Base-by-base conservation (phyloP, 2,113 vertebrate genomes). In the Urocitellus parryii region DNA sequence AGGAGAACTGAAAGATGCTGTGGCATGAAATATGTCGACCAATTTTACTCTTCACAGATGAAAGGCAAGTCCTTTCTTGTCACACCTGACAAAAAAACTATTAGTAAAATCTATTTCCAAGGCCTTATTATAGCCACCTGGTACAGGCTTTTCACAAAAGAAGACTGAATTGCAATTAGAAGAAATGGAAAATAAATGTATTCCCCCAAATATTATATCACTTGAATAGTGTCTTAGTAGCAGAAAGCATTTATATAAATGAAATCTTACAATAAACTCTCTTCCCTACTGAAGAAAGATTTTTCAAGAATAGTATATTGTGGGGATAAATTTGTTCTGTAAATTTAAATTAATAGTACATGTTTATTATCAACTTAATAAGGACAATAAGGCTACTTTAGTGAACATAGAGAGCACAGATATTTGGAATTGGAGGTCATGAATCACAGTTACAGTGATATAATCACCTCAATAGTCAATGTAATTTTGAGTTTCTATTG, bases 181-280 rank as follows among this genome's bases (percentile, higher is more conserved):
- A 95, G 24, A 90, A 67, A 12, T 37, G 42, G 65, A 74, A 73
- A 74, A 53, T n/a, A 32, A 65, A 84, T 22, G 7, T 37, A 22
- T 84, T 91, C 39, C n/a, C 48, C 16, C 48, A 61, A 63, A 68
- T 22, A 63, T 51, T n/a, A 16, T 20, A 34, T 90, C 42, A 51
- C 42, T 94, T 29, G 3, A 78, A 8, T 0, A 73, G 16, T 88
- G 2, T 25, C 58, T 84, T 84, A 58, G n/a, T 48, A 82, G 45
- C 7, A 92, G 14, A 70, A 97, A 93, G 18, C 1, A 84, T 80
- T 94, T 78, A 32, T 48, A 53, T 32, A 78, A 84, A 22, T n/a
- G 10, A 81, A 94, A 72, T 76, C 10, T 85, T 91, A 24, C 5
- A 25, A 45, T 68, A 88, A 93, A 37, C 2, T 56, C 29, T 16